Percentiles rank a stretch among this genome's conserved stretches.
Conservation (phyloP, 2,888 invertebrate species). For the Trachelus stipa region DNA sequence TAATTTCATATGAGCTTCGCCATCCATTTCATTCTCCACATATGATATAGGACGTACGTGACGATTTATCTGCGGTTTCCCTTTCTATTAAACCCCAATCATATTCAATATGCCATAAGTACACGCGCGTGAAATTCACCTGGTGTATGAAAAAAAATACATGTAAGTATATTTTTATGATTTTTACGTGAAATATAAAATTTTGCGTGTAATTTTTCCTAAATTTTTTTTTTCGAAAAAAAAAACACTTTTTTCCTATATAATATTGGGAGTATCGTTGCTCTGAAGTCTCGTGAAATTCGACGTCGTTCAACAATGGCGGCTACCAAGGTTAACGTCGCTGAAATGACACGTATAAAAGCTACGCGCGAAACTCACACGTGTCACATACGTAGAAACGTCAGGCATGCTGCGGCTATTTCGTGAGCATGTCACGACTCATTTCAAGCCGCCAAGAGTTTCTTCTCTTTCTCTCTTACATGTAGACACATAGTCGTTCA, state of each 20-base stretch:
- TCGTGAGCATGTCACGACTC: slow-evolving; percentile 28
- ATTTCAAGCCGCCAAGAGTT: slow-evolving; percentile 12
- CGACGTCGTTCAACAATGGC: not conserved
- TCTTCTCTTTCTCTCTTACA: not conserved
- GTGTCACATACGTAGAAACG: slow-evolving; percentile 16
- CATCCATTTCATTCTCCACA: not conserved
- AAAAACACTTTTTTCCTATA: too few species aligned
- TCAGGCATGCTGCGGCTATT: slow-evolving; percentile 18
- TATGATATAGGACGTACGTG: not conserved
- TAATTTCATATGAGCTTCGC: slow-evolving; percentile 2
- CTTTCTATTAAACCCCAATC: not conserved
- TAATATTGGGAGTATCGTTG: not conserved
- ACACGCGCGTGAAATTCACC: not conserved
- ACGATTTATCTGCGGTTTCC: not conserved
- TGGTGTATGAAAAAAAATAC: not conserved
- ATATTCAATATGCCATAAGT: not conserved
- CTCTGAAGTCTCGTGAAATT: not conserved
- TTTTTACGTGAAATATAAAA: too few species aligned
- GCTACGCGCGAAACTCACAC: not conserved
- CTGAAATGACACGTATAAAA: slow-evolving; percentile 27
- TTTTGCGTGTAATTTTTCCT: not conserved
- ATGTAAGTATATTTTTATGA: not conserved
- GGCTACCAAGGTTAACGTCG: slow-evolving; percentile 17
- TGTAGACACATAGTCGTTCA: not conserved
- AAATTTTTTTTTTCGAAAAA: too few species aligned